Evolutionary conservation across 2,888 invertebrate species (phyloP).

Genomic region (Nesidiocoris tenuis): DNA sequence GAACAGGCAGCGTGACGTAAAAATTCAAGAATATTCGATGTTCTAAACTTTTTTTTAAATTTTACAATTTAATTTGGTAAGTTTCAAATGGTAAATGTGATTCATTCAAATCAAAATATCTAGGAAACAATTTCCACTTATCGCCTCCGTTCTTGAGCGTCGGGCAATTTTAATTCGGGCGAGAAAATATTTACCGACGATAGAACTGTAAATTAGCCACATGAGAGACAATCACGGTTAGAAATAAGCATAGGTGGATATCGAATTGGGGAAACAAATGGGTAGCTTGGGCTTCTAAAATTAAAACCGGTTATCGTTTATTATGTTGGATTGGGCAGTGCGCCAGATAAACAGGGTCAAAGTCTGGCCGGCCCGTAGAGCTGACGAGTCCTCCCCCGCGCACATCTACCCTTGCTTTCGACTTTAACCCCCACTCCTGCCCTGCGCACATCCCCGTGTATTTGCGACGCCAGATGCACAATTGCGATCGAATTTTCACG

Average conservation of each 20-base stretch:
- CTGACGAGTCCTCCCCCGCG: background rate
- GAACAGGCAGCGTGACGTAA: too few species aligned
- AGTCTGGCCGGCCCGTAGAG: constrained; percentile 34
- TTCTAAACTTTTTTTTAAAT: too few species aligned
- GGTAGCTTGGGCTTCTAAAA: constrained; percentile 20
- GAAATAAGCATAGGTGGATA: background rate
- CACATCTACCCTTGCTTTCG: background rate
- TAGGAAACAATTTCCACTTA: too few species aligned
- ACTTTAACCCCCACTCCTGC: background rate
- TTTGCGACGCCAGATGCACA: too few species aligned
- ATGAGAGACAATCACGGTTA: background rate
- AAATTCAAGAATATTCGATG: too few species aligned
- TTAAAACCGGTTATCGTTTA: constrained; percentile 41
- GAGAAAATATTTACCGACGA: too few species aligned
- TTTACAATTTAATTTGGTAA: too few species aligned
- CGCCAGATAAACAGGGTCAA: constrained; percentile 44
- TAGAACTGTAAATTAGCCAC: background rate
- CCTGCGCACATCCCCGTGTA: background rate
- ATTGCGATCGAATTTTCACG: too few species aligned
- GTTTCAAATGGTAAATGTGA: too few species aligned
- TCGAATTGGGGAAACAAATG: background rate
- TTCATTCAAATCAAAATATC: too few species aligned
- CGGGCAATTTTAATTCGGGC: too few species aligned
- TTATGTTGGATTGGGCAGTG: constrained; percentile 40
- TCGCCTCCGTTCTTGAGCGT: too few species aligned